Evolutionary conservation across 1,140 invertebrate species (phyloP), one percentile per base, ranked within the genome.

Genomic region (Fopius arisanus): DNA sequence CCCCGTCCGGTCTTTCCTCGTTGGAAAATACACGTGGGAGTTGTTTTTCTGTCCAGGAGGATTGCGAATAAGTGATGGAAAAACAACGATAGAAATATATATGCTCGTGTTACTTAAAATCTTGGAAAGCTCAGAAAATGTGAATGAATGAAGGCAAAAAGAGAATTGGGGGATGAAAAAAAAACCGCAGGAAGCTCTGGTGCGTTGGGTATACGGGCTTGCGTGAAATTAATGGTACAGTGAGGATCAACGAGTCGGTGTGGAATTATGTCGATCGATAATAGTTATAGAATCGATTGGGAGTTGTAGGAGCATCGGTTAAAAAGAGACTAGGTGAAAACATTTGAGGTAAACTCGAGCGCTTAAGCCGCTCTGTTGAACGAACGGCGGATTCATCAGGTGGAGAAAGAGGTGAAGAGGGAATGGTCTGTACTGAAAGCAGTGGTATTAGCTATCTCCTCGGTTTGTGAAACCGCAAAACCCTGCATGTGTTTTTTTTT

Each of bases 271-370:
- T 31, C 62, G 62, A 29, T 65, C 62, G 29, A 65, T 65, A 65
- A 65, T n/a, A 33, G 62, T 65, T 65, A 65, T 65, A 65, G 28
- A 65, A 65, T 65, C 33, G 62, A 65, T 65, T 65, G 62, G 26
- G 19, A 65, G 62, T 65, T 65, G 62, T 65, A 31, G 62, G 33
- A 65, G 29, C 29, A 65, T 65, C 62, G 28, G 62, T 33, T 31
- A 28, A 62, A 62, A 28, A 28, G 54, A 28, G 21, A 62, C 3
- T 28, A 14, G 54, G 29, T 65, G 28, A 33, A 33, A 65, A 2
- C n/a, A 26, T 59, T 59, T 28, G 54, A 59, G 54, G 54, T 26
- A 59, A 59, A 59, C 54, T 59, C n/a, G 10, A 29, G 33, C 54
- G 62, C 1, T 65, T 65, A 33, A 65, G 29, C 29, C 14, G 62